Base-by-base conservation (phyloP, 1,140 invertebrate genomes). In the Trichoplusia ni region DNA sequence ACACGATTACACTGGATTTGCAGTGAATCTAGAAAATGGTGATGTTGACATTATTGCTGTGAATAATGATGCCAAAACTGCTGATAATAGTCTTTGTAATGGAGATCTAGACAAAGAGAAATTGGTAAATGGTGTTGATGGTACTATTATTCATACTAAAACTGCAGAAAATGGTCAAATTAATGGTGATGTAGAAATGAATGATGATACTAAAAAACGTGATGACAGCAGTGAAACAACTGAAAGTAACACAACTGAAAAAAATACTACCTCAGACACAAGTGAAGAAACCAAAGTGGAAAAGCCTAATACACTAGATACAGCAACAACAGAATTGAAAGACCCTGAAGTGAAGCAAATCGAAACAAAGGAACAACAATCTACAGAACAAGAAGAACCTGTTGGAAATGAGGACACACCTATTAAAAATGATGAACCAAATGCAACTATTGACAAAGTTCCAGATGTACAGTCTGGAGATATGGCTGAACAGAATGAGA, bases 1-100 rank as follows among this genome's bases (percentile, higher is more conserved):
- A 0, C 93, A 94, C 90, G 90, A 94, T 71, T 98, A 98, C 80
- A 91, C 91, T 61, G 82, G 82, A 0, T 62, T 92, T 31, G 78
- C 82, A 66, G 72, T 91, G 44, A 89, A 84, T 68, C 33, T 35
- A 58, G 83, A 87, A 64, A 59, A 46, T 53, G 51, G 31, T 23
- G 70, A 75, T 56, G 56, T 78, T 16, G 76, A 77, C 64, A 42
- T 73, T 29, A 38, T 65, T n/a, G 62, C 33, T 33, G 31, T 51
- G 18, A 73, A 71, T 73, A 62, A 60, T 27, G 42, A 53, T 44
- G 25, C 35, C 25, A 51, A 44, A n/a, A 9, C 21, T 29, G 13
- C 3, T 63, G 13, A 65, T 51, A 68, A 51, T 29, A 53, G 49
- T 14, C 9, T 40, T 56, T 21, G 38, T 23, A 47, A 33, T 60